Conservation (phyloP, 2,113 vertebrate species). For the Sarotherodon lohbergeri region DNA sequence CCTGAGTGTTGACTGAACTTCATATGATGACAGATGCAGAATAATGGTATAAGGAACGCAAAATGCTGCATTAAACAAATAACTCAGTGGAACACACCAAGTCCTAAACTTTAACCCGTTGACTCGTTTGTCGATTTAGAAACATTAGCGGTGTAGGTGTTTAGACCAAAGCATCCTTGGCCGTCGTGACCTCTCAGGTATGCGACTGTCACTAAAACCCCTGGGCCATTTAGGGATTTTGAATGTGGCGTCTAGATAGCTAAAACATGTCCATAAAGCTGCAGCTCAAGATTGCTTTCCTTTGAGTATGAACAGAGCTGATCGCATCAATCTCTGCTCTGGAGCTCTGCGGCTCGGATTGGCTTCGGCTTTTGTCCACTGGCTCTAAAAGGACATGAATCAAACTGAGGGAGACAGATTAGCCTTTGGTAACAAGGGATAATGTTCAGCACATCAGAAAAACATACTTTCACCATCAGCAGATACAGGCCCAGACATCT, state of each 20-base stretch:
- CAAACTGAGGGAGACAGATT: slow-evolving; percentile 38
- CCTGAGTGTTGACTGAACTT: background rate
- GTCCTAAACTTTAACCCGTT: background rate
- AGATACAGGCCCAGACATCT: slow-evolving; percentile 38
- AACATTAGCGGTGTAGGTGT: background rate
- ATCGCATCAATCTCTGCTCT: slow-evolving; percentile 25
- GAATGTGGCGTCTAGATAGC: background rate
- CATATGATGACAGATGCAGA: background rate
- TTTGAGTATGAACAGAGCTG: slow-evolving; percentile 34
- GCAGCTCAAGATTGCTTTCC: slow-evolving; percentile 19
- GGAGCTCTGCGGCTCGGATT: background rate
- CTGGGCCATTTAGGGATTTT: background rate
- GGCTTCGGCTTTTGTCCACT: slow-evolving; percentile 9
- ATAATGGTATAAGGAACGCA: background rate
- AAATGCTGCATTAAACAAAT: background rate
- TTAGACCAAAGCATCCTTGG: background rate
- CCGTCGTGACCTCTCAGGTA: background rate
- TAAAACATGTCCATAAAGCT: slow-evolving; percentile 20
- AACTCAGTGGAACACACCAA: background rate
- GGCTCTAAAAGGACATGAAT: slow-evolving; percentile 37
- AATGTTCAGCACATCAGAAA: slow-evolving; percentile 44
- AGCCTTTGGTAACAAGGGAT: slow-evolving; percentile 48
- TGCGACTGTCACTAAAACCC: background rate
- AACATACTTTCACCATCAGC: slow-evolving; percentile 47
- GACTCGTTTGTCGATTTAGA: background rate